Evolutionary conservation across 2,888 invertebrate species (phyloP), one percentile per base, ranked within the genome.

Genomic region (Theretra japonica): DNA sequence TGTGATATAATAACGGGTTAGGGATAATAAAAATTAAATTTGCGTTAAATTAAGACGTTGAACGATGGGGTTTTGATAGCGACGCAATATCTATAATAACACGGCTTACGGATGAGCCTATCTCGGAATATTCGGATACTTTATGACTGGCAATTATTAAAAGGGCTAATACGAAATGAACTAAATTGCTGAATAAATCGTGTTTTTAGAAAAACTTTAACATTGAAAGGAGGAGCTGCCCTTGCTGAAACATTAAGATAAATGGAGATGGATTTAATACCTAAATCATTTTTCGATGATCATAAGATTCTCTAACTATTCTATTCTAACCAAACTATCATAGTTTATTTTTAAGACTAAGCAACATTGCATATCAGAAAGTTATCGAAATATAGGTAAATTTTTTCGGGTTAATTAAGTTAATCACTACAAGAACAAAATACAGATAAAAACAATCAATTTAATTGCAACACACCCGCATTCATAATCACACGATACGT

Each of bases 41-140:
- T 79, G 86, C 87, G 86, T 84, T 84, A 86, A 84, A 88, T 85
- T 83, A 80, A 84, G 82, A 81, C 74, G 80, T 85, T 81, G 72
- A 74, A 74, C 68, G 73, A 77, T 77, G 77, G 76, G 76, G 74
- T 65, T 65, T 65, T 48, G 48, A 48, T 53, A 53, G 53, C 53
- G 53, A 23, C 41, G 48, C 23, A 65, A 48, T 65, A 48, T 65
- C 48, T 65, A 65, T 65, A 65, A 65, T 65, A 48, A 65, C 65
- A 65, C 65, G 48, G 41, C 48, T 65, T 65, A 65, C 17, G 53
- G n/a, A 23, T 15, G 48, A 21, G 17, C 4, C n/a, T 62, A 41
- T 48, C 41, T 48, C 21, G 21, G 21, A 15, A 23, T 23, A 15
- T 28, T 41, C 30, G 21, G 62, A 65, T 65, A 21, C 15, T 65